Conservation (phyloP, 2,888 invertebrate genomes). For the Scaptomyza caliginosa region DNA sequence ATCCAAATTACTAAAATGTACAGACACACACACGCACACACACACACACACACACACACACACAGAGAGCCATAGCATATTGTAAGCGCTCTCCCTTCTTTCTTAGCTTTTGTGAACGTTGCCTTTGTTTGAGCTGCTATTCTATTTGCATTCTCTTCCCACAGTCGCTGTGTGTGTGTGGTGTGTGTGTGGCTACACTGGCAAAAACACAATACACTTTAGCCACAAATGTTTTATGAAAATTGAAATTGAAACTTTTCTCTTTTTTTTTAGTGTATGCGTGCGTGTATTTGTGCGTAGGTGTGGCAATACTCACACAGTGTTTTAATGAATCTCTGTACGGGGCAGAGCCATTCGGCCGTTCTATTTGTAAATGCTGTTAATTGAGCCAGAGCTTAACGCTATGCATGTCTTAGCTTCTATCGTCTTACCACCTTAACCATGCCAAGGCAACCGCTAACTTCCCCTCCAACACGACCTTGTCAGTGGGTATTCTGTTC, state of each 20-base stretch:
- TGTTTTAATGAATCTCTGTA: conserved; percentile 78
- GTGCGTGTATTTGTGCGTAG: conserved; percentile 23
- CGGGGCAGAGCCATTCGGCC: conserved; percentile 13
- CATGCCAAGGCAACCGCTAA: too few species aligned
- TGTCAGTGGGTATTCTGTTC: neutral
- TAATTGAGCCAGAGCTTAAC: conserved; percentile 76
- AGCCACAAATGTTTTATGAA: too few species aligned
- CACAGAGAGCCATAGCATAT: neutral
- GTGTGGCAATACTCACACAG: conserved; percentile 45
- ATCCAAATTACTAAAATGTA: conserved; percentile 77
- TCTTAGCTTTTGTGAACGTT: conserved; percentile 4
- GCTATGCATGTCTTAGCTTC: conserved; percentile 42
- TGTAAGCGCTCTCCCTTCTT: neutral
- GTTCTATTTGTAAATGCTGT: conserved; percentile 68
- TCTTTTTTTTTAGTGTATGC: conserved; percentile 1
- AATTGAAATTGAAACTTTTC: too few species aligned
- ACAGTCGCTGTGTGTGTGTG: too few species aligned
- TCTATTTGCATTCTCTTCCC: conserved; percentile 29
- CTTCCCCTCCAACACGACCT: too few species aligned
- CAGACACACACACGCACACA: conserved; percentile 24
- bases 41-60: conserved; percentile 13
- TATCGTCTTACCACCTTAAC: neutral
- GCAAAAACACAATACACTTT: too few species aligned
- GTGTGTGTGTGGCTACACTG: conserved; percentile 1
- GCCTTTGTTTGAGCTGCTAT: conserved; percentile 47